Evolutionary conservation across 1,140 invertebrate genomes (phyloP).

Genomic region (Whitmania pigra): DNA sequence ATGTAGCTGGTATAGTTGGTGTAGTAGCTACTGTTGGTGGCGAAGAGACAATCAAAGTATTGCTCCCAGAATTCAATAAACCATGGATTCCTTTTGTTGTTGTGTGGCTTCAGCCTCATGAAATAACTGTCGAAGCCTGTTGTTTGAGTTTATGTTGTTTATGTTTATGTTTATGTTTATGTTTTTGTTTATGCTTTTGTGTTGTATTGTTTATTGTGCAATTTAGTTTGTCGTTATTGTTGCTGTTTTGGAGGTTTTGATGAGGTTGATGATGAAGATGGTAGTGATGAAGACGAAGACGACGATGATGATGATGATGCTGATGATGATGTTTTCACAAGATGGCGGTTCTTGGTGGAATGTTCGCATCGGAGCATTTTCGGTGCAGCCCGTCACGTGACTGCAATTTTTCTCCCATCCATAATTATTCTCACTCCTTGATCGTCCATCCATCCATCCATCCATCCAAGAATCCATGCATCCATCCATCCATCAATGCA

Average conservation of each 20-base stretch:
- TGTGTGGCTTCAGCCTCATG: conserved; percentile 30
- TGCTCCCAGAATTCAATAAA: conserved; percentile 66
- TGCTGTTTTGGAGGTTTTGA: neutral
- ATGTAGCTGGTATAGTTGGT: neutral
- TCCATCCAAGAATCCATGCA: no score
- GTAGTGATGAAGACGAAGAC: no score
- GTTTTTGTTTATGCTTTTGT: neutral
- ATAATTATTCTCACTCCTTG: no score
- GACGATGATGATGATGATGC: conserved; percentile 11
- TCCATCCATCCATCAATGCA: no score
- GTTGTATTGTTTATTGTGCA: conserved; percentile 1
- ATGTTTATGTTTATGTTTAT: neutral
- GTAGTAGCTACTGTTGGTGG: neutral
- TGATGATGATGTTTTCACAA: conserved; percentile 5
- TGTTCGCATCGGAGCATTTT: no score
- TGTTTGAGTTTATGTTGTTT: conserved; percentile 29
- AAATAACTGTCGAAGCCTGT: conserved; percentile 43
- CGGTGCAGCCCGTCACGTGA: no score
- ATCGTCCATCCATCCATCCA: no score
- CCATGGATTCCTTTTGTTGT: conserved; percentile 49
- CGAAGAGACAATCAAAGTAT: conserved; percentile 53
- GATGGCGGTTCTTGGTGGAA: neutral
- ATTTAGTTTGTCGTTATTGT: neutral
- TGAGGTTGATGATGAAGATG: conserved; percentile 1
- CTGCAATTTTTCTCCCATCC: no score